A percentile compares a stretch with the other conserved stretches of the same genome.
These are phyloP conservation scores for Megalonaias nervosa DNA, from an alignment of 1,140 invertebrate species.

Conservation along the genomic window DNA sequence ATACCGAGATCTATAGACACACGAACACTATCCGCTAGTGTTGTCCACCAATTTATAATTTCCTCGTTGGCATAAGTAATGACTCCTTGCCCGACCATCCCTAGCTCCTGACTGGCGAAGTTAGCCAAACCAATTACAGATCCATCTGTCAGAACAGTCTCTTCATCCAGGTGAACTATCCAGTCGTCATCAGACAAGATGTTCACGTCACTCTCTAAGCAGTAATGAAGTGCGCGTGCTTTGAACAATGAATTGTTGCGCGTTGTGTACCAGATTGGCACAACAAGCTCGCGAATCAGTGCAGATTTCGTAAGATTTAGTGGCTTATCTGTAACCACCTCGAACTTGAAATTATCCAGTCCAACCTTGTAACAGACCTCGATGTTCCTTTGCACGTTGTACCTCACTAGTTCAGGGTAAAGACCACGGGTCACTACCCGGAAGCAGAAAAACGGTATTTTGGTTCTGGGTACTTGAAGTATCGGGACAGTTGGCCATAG, in stretches of 20 bases:
- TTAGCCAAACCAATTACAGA: slow-evolving; percentile 90
- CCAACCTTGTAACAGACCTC: slow-evolving; percentile 91
- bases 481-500: slow-evolving; percentile 94
- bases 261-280: slow-evolving; percentile 88
- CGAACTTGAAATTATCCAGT: slow-evolving; percentile 96
- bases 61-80: slow-evolving; percentile 98
- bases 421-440: slow-evolving; percentile 95
- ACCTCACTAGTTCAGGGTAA: slow-evolving; percentile 90
- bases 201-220: slow-evolving; percentile 91
- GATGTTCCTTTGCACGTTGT: slow-evolving; percentile 91
- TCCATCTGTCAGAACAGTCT: slow-evolving; percentile 94
- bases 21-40: slow-evolving; percentile 95
- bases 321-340: slow-evolving; percentile 96
- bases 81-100: slow-evolving; percentile 96
- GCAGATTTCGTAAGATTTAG: slow-evolving; percentile 81
- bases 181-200: slow-evolving; percentile 91
- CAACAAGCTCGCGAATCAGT: slow-evolving; percentile 86
- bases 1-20: slow-evolving; percentile 95
- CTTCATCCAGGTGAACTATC: slow-evolving; percentile 98
- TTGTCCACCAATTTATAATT: slow-evolving; percentile 96
- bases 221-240: slow-evolving; percentile 95
- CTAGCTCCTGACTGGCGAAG: slow-evolving; percentile 92
- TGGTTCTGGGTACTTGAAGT: slow-evolving; percentile 88
- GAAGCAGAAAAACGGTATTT: slow-evolving; percentile 97
- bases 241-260: slow-evolving; percentile 95